Evolutionary conservation across 2,113 vertebrate species (phyloP).

Genomic region (Mellivora capensis): DNA sequence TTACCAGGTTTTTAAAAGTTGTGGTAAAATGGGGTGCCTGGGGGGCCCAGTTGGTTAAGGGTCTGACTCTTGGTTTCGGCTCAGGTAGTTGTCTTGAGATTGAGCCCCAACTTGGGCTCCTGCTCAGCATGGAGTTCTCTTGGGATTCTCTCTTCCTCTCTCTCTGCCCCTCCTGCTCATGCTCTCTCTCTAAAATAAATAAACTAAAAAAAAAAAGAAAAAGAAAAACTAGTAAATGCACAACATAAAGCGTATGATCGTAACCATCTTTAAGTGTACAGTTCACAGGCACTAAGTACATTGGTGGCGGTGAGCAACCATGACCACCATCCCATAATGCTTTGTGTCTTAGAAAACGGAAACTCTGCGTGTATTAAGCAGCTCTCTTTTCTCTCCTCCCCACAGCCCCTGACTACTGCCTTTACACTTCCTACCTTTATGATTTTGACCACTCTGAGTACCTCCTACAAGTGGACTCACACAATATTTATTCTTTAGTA

Average conservation of each 20-base stretch:
- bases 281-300: too few species aligned
- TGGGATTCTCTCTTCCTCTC: background rate
- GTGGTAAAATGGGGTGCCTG: background rate
- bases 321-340: fast-evolving
- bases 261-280: background rate
- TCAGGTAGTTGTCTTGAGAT: background rate
- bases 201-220: background rate
- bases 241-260: background rate
- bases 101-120: background rate
- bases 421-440: background rate
- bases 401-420: background rate
- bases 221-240: too few species aligned
- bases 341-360: background rate
- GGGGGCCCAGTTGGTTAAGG: background rate
- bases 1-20: background rate
- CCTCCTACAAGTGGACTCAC: fast-evolving
- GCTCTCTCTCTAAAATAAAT: background rate
- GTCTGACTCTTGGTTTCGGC: background rate
- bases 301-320: too few species aligned
- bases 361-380: background rate
- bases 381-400: too few species aligned
- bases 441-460: background rate
- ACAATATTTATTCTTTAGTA: background rate
- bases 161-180: background rate
- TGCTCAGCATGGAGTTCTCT: background rate